Evolutionary conservation across 1,140 invertebrate genomes (phyloP), one percentile per base, ranked within the genome.

Genomic region (Sipha flava): DNA sequence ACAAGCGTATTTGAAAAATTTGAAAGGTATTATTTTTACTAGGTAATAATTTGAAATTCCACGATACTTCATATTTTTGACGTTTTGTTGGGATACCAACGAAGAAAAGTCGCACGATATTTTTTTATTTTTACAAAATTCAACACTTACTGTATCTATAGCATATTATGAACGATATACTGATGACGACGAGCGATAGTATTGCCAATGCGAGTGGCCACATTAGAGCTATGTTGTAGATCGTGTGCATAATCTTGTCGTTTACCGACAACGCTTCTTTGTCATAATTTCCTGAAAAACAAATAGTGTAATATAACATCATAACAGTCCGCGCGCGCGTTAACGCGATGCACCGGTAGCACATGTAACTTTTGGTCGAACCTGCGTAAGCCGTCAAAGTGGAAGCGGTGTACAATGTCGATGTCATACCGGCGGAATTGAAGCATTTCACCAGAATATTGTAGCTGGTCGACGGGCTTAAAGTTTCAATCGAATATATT

Each of bases 351-450:
- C n/a, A n/a, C n/a, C n/a, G n/a, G n/a, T n/a, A n/a, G n/a, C n/a
- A n/a, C n/a, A n/a, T n/a, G n/a, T n/a, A n/a, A n/a, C n/a, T 12
- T 34, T 21, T 5, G 21, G 10, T 54, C 83, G 83, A 84, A 87
- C 88, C 88, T 80, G 90, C 90, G 79, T 83, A 85, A 80, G 86
- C 83, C 80, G 86, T 87, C 49, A 90, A 85, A 14, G 91, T 93
- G 45, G 87, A 88, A 85, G 92, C 91, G 81, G 87, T 85, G 82
- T 91, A 91, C 81, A 90, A 88, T 75, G 87, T 88, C 52, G 89
- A 88, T 23, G 90, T 91, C 37, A 89, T 89, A 2, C 92, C 92
- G 10, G 91, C 91, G 83, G 91, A 90, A 84, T 92, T 93, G 82
- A 89, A 88, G 14, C 91, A 91, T 12, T 88, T 90, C 7, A 93